Evolutionary conservation across 2,888 invertebrate species (phyloP), one percentile per base, ranked within the genome.

Genomic region (Parapristionchus giblindavisi): DNA sequence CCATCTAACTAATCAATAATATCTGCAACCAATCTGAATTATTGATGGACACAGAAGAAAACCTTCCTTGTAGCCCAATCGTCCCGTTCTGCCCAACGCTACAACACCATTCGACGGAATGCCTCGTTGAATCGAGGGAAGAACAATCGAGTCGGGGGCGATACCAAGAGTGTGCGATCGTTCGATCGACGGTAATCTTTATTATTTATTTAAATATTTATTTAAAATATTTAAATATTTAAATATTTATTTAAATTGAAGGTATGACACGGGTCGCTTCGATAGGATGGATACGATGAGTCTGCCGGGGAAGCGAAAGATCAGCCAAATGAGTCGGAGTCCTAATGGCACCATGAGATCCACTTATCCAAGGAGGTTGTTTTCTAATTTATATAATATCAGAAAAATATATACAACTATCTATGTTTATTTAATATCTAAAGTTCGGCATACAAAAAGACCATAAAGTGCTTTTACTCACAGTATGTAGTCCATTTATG

Each of bases 131-230:
- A 80, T 43, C 36, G 81, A 40, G 75, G 77, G 17, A 76, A 77
- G 58, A 77, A 78, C 17, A 48, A 73, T 17, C 40, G 63, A 76
- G 74, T 56, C 78, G 78, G 54, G 1, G 79, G 77, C 56, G 87
- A 86, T 74, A 87, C 85, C 3, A 87, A 86, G 75, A 84, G 84
- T 51, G 82, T 87, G 21, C 76, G 85, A 38, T 82, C 81, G 63
- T 87, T 79, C 38, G 86, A 54, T 14, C 8, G n/a, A 36, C 11
- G 79, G 77, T 77, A 29, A 40, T 71, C 51, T 24, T 32, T 27
- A 52, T 4, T 14, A 43, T 43, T 43, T 14, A 43, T 8, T 17
- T 43, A 43, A 43, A 17, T 43, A 8, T 43, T 43, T 14, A 43
- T 8, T 43, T 17, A 43, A 8, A 43, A 43, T 43, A 43, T 43